A percentile compares a stretch with the other conserved stretches of the same genome.
phyloP scores from a whole-genome alignment of 2,888 invertebrate species.

The Creontiades dilutus region DNA sequence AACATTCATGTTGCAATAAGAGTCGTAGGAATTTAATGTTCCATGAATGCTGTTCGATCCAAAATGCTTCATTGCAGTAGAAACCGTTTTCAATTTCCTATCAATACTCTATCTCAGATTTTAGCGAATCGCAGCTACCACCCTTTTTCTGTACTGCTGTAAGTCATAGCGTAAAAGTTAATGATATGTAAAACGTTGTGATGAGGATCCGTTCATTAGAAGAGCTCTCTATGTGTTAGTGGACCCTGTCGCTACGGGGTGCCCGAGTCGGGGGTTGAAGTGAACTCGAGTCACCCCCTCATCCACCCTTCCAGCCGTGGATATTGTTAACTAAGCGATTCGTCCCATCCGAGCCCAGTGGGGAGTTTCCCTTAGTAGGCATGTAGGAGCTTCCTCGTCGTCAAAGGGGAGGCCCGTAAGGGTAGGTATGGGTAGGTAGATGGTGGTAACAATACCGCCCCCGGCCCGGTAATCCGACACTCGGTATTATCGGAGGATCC shows the following conservation, averaged over 20 bases:
- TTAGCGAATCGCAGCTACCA: too few relatives aligned
- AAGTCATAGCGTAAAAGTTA: too few relatives aligned
- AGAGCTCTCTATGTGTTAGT: background rate
- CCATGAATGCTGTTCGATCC: too few relatives aligned
- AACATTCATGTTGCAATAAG: too few relatives aligned
- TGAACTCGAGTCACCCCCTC: background rate
- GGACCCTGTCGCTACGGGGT: background rate
- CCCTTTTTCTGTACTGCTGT: too few relatives aligned
- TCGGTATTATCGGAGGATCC: background rate
- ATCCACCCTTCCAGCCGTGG: background rate
- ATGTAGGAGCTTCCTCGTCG: conserved; percentile 1
- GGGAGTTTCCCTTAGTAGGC: conserved; percentile 57
- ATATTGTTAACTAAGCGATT: conserved; percentile 60
- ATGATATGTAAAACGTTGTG: background rate
- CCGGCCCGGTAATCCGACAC: conserved; percentile 36
- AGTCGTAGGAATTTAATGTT: too few relatives aligned
- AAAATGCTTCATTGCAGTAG: too few relatives aligned
- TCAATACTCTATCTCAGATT: too few relatives aligned
- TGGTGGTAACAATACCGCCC: conserved; percentile 12
- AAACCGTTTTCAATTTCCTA: too few relatives aligned
- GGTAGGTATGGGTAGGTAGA: background rate
- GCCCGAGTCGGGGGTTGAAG: background rate
- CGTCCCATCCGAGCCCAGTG: conserved; percentile 38
- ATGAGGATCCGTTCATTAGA: background rate
- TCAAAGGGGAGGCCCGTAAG: background rate